Evolutionary conservation across 1,140 invertebrate species (phyloP).

Genomic region (Caerostris darwini): DNA sequence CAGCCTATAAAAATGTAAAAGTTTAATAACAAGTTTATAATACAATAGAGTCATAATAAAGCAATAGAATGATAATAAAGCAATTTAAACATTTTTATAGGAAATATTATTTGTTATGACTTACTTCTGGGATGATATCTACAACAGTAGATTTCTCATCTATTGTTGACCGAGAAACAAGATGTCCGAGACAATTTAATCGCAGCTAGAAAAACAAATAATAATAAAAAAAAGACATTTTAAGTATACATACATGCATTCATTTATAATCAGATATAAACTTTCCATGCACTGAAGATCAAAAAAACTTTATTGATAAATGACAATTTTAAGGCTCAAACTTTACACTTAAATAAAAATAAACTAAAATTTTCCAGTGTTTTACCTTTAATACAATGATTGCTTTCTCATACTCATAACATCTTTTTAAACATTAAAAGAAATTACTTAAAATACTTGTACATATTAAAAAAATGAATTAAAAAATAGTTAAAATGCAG

Average conservation of each 20-base stretch:
- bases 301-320: no score
- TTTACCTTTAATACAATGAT: no score
- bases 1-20: conserved; percentile 82
- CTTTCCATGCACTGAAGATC: no score
- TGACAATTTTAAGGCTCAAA: no score
- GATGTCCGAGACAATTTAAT: conserved; percentile 86
- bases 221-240: no score
- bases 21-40: background rate
- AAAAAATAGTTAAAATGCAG: background rate
- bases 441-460: background rate
- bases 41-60: no score
- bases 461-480: background rate
- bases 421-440: background rate
- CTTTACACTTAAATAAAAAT: no score
- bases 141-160: conserved; percentile 85
- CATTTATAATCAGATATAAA: no score
- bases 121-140: conserved; percentile 88
- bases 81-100: background rate
- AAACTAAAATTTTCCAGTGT: no score
- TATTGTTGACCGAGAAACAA: conserved; percentile 84
- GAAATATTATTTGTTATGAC: conserved; percentile 44
- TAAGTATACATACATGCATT: background rate
- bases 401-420: background rate
- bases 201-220: conserved; percentile 79
- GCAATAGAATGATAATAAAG: background rate